Evolutionary conservation across 53 echinoderm and acorn worm species (phyloP).

Genomic region (Paracentrotus lividus): DNA sequence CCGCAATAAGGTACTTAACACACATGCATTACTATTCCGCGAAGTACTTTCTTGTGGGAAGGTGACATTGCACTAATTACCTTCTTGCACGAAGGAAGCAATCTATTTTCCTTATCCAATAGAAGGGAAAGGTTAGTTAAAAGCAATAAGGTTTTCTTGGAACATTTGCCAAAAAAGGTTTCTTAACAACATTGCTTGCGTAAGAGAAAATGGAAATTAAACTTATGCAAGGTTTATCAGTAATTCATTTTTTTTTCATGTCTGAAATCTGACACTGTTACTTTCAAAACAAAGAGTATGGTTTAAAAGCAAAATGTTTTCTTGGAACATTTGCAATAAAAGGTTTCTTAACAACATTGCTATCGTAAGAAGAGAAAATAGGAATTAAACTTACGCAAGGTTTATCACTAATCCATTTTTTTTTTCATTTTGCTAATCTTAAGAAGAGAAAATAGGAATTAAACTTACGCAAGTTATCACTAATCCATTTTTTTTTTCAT

Average conservation of each 20-base stretch:
- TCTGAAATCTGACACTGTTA: background rate
- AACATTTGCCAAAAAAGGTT: background rate
- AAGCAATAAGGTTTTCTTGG: too few species aligned
- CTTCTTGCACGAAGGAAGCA: too few species aligned
- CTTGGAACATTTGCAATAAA: background rate
- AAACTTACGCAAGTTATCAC: background rate
- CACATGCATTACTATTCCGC: too few species aligned
- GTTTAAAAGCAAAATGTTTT: too few species aligned
- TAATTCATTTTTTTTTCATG: too few species aligned
- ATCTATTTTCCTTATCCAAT: background rate
- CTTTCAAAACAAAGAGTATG: background rate
- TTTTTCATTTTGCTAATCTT: too few species aligned
- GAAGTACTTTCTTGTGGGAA: too few species aligned
- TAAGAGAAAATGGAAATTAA: too few species aligned
- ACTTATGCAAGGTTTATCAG: too few species aligned
- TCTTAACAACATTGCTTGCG: too few species aligned
- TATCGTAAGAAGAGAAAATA: background rate
- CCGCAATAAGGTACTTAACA: too few species aligned
- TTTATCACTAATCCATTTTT: background rate
- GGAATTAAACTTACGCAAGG: background rate
- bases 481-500: constrained; percentile 2
- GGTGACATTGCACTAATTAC: too few species aligned
- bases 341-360: background rate
- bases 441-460: background rate
- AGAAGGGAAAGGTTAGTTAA: background rate